These are phyloP conservation scores for Metalampra italica DNA, from an alignment of 2,888 invertebrate genomes.

Conservation along the genomic window DNA sequence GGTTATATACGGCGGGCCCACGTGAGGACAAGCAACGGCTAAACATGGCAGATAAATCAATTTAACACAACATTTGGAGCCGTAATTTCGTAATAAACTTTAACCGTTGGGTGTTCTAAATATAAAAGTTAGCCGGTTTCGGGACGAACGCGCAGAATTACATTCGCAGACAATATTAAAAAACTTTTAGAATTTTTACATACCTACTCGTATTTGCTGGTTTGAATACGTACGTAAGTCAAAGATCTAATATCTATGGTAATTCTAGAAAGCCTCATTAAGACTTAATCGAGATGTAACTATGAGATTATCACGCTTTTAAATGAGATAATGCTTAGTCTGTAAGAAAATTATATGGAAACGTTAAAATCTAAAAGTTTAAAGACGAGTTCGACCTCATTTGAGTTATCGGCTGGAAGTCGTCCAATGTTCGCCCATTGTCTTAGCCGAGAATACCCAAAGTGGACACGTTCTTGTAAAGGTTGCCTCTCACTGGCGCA, in stretches of 20 bases:
- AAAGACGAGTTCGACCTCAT: conserved; percentile 54
- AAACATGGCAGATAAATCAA: conserved; percentile 20
- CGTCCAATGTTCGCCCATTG: conserved; percentile 57
- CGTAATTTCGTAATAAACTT: conserved; percentile 8
- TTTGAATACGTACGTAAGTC: too few species aligned
- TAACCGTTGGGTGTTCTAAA: neutral
- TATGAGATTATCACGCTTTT: too few species aligned
- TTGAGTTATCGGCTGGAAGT: conserved; percentile 60
- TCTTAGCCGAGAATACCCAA: conserved; percentile 37
- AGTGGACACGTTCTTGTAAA: conserved; percentile 30
- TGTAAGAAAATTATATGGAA: conserved; percentile 23
- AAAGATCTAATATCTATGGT: too few species aligned
- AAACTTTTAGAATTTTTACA: neutral
- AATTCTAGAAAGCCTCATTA: too few species aligned
- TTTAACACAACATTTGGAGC: conserved; percentile 19
- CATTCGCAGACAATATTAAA: neutral
- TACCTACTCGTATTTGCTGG: neutral
- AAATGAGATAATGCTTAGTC: too few species aligned
- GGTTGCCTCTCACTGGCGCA: too few species aligned
- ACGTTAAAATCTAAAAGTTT: conserved; percentile 34
- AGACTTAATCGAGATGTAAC: too few species aligned
- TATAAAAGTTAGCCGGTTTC: conserved; percentile 1
- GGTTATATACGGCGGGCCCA: conserved; percentile 18
- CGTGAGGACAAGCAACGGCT: conserved; percentile 9
- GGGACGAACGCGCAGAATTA: neutral